Base-by-base conservation (phyloP, 2,888 invertebrate species). In the Rutpela maculata region DNA sequence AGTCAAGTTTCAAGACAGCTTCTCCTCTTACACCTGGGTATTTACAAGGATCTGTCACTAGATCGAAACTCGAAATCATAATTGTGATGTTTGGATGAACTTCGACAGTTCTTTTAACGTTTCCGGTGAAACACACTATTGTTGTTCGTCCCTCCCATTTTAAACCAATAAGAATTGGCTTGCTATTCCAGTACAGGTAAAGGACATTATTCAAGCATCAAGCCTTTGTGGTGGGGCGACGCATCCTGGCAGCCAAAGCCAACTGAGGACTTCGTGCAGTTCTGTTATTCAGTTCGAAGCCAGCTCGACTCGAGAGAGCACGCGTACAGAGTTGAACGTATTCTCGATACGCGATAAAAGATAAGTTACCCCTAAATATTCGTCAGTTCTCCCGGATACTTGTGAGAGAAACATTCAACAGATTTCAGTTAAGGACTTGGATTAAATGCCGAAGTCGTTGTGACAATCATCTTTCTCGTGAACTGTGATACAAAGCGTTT, bases 101-200 rank as follows among this genome's bases (percentile, higher is more conserved):
- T 82, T 82, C 80, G 83, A 83, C 82, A 84, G 81, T 80, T 81
- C 79, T 81, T 80, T 78, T 77, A 26, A 65, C 73, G 80, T 81
- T 83, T 84, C 83, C 83, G 82, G 83, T 80, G 78, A 73, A n/a
- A 26, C 65, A 66, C 75, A 74, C 78, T 80, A 82, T 82, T 82
- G 82, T 81, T 78, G 81, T 62, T 76, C 80, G 80, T 78, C 84
- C 84, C 82, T 76, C 81, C 78, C 76, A 78, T 77, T 73, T 78
- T 71, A 78, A 80, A 81, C 84, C 84, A 84, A 84, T 84, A 82
- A 79, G 82, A 83, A 80, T 80, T 79, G 80, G 79, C 76, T 76
- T 75, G 78, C 77, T 76, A 77, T 78, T 75, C 80, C 73, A 63
- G 74, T 78, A 80, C 82, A 83, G 84, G 83, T 83, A 84, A 83